These are phyloP conservation scores for Platycnemis pennipes DNA, from an alignment of 2,888 invertebrate genomes.

Conservation along the genomic window DNA sequence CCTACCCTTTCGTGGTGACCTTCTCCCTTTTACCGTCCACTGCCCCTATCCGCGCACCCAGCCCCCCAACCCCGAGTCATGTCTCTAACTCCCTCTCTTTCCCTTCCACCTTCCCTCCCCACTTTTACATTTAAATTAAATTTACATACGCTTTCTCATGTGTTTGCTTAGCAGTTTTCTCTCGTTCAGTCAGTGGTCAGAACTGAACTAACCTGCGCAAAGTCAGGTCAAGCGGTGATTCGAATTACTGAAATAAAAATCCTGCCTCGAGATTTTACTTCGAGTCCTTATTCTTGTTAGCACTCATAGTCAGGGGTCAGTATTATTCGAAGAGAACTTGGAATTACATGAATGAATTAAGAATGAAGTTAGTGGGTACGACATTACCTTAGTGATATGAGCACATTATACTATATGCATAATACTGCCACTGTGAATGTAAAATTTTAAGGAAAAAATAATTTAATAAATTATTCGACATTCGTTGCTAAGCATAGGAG, in stretches of 20 bases:
- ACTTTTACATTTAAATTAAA: conserved; percentile 32
- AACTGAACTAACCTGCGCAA: neutral
- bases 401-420: no score
- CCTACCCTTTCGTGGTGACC: neutral
- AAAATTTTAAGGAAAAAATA: no score
- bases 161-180: neutral
- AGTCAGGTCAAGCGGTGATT: neutral
- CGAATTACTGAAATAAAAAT: neutral
- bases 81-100: conserved; percentile 44
- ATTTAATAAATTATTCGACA: no score
- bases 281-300: no score
- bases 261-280: no score
- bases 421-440: no score
- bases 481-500: no score
- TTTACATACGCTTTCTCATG: neutral
- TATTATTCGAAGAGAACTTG: no score
- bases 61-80: neutral
- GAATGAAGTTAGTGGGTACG: no score
- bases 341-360: no score
- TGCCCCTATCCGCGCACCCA: neutral
- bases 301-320: no score
- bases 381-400: no score
- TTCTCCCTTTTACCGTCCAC: conserved; percentile 69
- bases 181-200: neutral
- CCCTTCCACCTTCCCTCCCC: conserved; percentile 41